Percentiles rank a stretch among this genome's conserved stretches.
Conservation (phyloP, 2,888 invertebrate genomes). For the Hybos culiciformis region DNA sequence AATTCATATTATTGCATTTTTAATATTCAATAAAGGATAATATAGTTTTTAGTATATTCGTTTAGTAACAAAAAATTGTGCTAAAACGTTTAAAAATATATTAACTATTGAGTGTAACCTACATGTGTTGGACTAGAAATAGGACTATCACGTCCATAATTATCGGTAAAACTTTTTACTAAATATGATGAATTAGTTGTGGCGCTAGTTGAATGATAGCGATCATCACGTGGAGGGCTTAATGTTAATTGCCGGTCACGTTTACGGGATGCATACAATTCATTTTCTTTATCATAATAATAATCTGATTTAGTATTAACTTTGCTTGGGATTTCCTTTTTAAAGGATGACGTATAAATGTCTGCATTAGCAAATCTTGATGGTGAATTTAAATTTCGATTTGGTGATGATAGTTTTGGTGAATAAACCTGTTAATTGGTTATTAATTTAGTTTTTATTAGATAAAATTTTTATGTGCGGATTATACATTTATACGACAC, state of each 20-base stretch:
- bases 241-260: slow-evolving; percentile 26
- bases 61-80: slow-evolving; percentile 1
- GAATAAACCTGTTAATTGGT: slow-evolving; percentile 6
- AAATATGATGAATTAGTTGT: slow-evolving; percentile 14
- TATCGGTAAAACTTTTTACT: slow-evolving; percentile 15
- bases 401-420: slow-evolving; percentile 23
- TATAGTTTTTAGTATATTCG: not conserved
- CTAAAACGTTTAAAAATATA: not conserved
- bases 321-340: slow-evolving; percentile 26
- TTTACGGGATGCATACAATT: slow-evolving; percentile 25
- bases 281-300: slow-evolving; percentile 35
- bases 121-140: slow-evolving; percentile 35
- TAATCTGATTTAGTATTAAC: slow-evolving; percentile 26
- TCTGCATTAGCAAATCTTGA: slow-evolving; percentile 28
- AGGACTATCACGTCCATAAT: slow-evolving; percentile 26
- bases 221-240: slow-evolving; percentile 29
- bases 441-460: no score
- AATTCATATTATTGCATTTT: no score
- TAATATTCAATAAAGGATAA: not conserved
- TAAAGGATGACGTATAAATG: slow-evolving; percentile 25
- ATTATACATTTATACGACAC: no score
- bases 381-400: slow-evolving; percentile 23
- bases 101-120: slow-evolving; percentile 17
- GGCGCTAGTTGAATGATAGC: slow-evolving; percentile 20
- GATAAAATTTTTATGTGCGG: no score